These are phyloP conservation scores for Paratrypauchen microcephalus DNA, from an alignment of 2,797 vertebrate genomes.

Conservation along the genomic window DNA sequence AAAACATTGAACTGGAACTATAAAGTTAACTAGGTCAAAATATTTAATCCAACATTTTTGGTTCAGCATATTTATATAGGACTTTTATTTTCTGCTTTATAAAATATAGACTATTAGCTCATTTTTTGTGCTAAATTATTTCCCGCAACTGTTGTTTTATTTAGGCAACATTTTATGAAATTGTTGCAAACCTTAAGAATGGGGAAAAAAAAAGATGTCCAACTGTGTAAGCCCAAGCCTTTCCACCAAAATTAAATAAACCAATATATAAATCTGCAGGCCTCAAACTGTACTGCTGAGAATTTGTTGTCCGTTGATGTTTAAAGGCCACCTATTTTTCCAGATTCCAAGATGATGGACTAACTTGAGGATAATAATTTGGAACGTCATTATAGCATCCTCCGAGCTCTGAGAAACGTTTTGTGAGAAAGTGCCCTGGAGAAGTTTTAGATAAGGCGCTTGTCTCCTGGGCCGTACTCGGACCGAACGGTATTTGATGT, in stretches of 20 bases:
- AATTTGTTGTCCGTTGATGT: not conserved
- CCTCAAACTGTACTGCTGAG: not conserved
- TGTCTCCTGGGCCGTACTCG: conserved; percentile 59
- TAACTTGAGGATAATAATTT: conserved; percentile 62
- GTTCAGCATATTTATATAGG: not conserved
- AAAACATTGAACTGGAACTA: conserved; percentile 5
- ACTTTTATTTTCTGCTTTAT: not conserved
- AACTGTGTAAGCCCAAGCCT: too few species aligned
- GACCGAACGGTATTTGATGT: conserved; percentile 66
- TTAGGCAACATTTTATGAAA: too few species aligned
- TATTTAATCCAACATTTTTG: not conserved
- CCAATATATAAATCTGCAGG: not conserved
- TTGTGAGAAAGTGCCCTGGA: conserved; percentile 54
- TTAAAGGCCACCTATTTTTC: conserved; percentile 30
- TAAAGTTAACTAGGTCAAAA: not conserved
- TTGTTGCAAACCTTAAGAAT: too few species aligned
- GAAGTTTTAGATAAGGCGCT: conserved; percentile 41
- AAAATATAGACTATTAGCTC: not conserved
- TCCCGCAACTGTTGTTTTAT: too few species aligned
- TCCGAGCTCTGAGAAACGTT: conserved; percentile 54
- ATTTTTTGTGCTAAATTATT: too few species aligned
- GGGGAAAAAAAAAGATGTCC: too few species aligned
- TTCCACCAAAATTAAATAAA: not conserved
- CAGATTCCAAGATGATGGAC: conserved; percentile 48
- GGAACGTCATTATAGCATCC: conserved; percentile 60